Base-by-base conservation (phyloP, 2,797 vertebrate species). In the Enteromius anoplus region DNA sequence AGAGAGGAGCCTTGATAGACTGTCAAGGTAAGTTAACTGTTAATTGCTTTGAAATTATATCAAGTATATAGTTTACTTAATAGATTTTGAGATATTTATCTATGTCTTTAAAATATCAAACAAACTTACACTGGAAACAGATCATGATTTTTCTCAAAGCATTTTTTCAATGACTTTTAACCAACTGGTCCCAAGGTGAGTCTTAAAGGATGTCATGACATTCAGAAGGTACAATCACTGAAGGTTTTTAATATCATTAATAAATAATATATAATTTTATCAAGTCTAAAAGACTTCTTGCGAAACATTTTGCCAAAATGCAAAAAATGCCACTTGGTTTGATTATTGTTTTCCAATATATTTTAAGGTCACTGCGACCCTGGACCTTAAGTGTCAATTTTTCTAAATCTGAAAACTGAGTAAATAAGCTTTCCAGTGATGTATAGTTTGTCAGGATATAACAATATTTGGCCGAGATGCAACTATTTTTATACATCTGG, bases 1-100 rank as follows among this genome's bases (percentile, higher is more conserved):
- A 81, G 88, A 89, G n/a, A 87, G 75, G 70, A 86, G 78, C 81
- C 85, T 86, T 65, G 88, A 90, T 62, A 71, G 84, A 9, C 72
- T 88, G 23, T 82, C 78, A 76, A 89, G 89, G 89, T 90, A 88
- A 80, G 78, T 23, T 21, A 26, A 75, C 53, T 83, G 19, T 34
- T 11, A 21, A 45, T 29, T 34, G 6, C 37, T 37, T 8, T 70
- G 14, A 40, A 82, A 49, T 5, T 2, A 47, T 47, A 14, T 60
- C 12, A 60, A 21, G 60, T 71, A 72, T 71, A 21, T 69, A 17
- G 21, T 60, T 75, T 21, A 55, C 55, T 75, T 12, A 0, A 75
- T 75, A 8, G 49, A 73, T 53, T n/a, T 3, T 0, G 12, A 73
- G n/a, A n/a, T 15, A 53, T 29, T 2, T 2, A 29, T 51, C 0